Percentiles rank a stretch among this genome's conserved stretches.
These are phyloP conservation scores for Odontamblyopus rebecca DNA, from an alignment of 2,797 vertebrate genomes.

Conservation along the genomic window DNA sequence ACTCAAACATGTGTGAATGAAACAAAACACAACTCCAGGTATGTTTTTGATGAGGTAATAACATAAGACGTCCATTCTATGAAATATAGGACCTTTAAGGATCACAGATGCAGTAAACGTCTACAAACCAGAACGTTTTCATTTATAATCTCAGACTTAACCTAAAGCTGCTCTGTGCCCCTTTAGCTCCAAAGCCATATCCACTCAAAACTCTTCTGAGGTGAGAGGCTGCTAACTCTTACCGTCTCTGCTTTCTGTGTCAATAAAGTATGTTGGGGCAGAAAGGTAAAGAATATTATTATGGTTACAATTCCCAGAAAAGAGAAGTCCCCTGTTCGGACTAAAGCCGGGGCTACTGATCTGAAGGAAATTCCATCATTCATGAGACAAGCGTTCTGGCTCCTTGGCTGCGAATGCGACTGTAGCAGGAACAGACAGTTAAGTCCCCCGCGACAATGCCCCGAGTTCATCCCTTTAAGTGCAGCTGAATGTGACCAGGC, in stretches of 20 bases:
- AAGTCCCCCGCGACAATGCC: conserved; percentile 41
- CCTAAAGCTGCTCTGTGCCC: neutral
- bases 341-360: conserved; percentile 24
- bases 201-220: conserved; percentile 13
- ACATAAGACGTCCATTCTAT: too few relatives aligned
- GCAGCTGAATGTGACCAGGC: conserved; percentile 56
- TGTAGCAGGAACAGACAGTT: conserved; percentile 43
- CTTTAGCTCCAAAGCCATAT: conserved; percentile 10
- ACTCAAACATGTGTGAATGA: too few relatives aligned
- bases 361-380: conserved; percentile 56
- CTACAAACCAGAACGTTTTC: neutral
- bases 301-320: conserved; percentile 45
- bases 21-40: too few relatives aligned
- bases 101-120: neutral
- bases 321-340: conserved; percentile 20
- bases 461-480: conserved; percentile 44
- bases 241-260: conserved; percentile 45
- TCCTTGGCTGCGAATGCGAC: conserved; percentile 36
- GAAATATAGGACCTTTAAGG: neutral
- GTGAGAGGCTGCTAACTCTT: conserved; percentile 6
- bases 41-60: too few relatives aligned
- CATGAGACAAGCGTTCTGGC: conserved; percentile 52
- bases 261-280: conserved; percentile 51
- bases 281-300: conserved; percentile 61
- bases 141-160: neutral